These are phyloP conservation scores for Caenorhabditis briggsae DNA, from an alignment of 1,140 invertebrate genomes.

Conservation along the genomic window DNA sequence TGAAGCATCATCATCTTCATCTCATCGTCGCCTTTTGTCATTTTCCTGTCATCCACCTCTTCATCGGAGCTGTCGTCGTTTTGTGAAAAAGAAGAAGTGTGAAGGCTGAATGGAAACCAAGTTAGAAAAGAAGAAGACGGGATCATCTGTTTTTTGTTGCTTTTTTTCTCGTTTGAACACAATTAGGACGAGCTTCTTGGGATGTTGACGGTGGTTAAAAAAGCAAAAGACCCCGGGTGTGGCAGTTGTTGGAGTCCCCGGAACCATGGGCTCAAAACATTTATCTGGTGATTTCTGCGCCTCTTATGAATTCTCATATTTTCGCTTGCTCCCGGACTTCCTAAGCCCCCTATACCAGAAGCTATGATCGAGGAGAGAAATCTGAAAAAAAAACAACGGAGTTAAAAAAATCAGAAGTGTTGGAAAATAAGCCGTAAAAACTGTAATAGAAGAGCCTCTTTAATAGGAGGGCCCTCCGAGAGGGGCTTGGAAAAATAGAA, in stretches of 20 bases:
- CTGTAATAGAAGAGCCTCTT: too few relatives aligned
- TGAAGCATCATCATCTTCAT: conserved; percentile 48
- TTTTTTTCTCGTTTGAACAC: conserved; percentile 19
- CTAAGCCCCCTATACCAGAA: too few relatives aligned
- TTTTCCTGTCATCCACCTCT: conserved; percentile 27
- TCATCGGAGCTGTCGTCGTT: conserved; percentile 30
- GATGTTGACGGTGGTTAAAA: neutral
- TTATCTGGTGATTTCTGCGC: neutral
- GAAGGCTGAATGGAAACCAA: neutral
- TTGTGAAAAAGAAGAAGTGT: neutral
- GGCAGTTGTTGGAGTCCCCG: conserved; percentile 18
- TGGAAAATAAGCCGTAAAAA: too few relatives aligned
- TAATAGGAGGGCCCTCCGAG: too few relatives aligned
- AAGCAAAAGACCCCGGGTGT: neutral
- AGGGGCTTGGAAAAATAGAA: too few relatives aligned
- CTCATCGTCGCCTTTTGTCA: neutral
- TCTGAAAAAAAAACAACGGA: neutral
- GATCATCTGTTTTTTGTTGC: neutral
- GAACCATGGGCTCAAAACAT: conserved; percentile 29
- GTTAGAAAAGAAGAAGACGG: neutral
- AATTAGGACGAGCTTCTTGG: conserved; percentile 11
- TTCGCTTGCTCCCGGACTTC: neutral
- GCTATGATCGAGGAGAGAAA: neutral
- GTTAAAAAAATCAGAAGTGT: too few relatives aligned
- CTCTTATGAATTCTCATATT: neutral